Base-by-base conservation (phyloP, 2,113 vertebrate species). In the Melanerpes formicivorus region DNA sequence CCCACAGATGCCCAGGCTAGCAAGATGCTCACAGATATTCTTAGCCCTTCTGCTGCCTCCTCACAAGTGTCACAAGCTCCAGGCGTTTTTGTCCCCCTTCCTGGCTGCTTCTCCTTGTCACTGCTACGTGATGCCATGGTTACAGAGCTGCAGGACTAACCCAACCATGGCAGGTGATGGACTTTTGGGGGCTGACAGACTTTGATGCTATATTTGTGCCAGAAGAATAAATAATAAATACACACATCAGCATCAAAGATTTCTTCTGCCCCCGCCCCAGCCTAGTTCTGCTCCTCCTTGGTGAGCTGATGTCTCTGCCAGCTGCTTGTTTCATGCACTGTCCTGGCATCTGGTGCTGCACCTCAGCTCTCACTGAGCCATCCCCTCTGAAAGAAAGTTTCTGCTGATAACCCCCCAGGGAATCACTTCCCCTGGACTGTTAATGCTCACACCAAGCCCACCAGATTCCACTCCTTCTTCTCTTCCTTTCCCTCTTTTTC, bases 191-290 rank as follows among this genome's bases (percentile, higher is more conserved):
- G 93, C 80, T 89, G 30, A 77, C 67, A 46, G 74, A 58, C 79
- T 94, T 89, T 91, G 87, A 89, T 94, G 72, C 84, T 94, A 69
- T 95, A 83, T 89, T 95, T 85, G 69, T 90, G 72, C 58, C 65
- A 89, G 69, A 82, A 85, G 69, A 93, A 93, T 94, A 90, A 96
- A 96, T 95, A 96, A 93, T 90, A 93, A 70, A 95, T 91, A 77
- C 14, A 87, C 48, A 69, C 29, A 60, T 52, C 30, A 71, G 52
- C 91, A 91, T 94, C 91, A 91, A 91, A 93, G 62, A 54, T 67
- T 74, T 80, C 42, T 77, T 63, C 54, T 29, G 27, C 56, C 2
- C 3, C 54, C 56, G 63, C 40, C 62, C 21, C 48, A 90, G 72
- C 79, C 79, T 93, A 21, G 77, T 93, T 77, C 78, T 96, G 72